phyloP scores from a whole-genome alignment of 1,140 invertebrate species.

The Mactra quadrangularis region DNA sequence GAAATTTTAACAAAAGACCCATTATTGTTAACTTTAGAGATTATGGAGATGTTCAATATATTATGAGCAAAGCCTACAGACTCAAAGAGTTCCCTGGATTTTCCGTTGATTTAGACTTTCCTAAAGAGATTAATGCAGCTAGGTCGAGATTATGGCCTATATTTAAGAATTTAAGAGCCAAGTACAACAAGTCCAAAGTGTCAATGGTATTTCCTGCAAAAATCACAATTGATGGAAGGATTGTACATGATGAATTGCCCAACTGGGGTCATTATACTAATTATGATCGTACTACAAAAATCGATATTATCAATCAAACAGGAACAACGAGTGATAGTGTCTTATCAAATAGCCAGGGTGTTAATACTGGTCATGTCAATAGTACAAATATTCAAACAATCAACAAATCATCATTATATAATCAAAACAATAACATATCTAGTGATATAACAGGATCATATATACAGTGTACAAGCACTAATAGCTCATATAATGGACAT shows the following conservation, averaged over 20 bases:
- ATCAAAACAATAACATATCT: too few relatives aligned
- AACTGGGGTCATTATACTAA: too few relatives aligned
- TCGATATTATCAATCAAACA: too few relatives aligned
- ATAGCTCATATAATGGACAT: too few relatives aligned
- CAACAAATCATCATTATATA: too few relatives aligned
- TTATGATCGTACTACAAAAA: too few relatives aligned
- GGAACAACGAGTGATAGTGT: too few relatives aligned
- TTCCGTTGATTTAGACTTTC: conserved; percentile 32
- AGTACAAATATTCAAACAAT: too few relatives aligned
- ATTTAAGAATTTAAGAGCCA: not conserved
- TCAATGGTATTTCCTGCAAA: conserved; percentile 2
- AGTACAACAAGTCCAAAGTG: not conserved
- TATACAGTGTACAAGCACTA: too few relatives aligned
- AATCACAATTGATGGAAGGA: not conserved
- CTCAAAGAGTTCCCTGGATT: conserved; percentile 25
- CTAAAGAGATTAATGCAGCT: conserved; percentile 44
- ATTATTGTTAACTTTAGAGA: conserved; percentile 47
- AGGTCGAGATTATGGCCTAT: conserved; percentile 30
- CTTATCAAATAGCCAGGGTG: too few relatives aligned
- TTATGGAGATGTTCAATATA: conserved; percentile 16
- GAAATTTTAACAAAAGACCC: conserved; percentile 45
- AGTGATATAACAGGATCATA: too few relatives aligned
- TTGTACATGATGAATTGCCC: conserved; percentile 3
- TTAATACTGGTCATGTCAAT: too few relatives aligned
- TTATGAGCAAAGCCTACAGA: conserved; percentile 32